These are phyloP conservation scores for Idaea aversata DNA, from an alignment of 2,888 invertebrate species.

Conservation along the genomic window DNA sequence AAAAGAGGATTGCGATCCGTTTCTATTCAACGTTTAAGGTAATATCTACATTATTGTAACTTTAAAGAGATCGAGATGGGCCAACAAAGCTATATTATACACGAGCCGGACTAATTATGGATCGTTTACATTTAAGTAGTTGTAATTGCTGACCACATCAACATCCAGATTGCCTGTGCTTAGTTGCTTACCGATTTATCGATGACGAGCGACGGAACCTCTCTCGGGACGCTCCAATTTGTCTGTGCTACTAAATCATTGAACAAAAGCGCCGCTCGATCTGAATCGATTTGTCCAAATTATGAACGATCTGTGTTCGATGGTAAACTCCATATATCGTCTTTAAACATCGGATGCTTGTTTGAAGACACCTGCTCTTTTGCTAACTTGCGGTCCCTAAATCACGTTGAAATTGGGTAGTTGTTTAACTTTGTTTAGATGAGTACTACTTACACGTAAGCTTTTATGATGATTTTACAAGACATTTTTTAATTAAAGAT, in stretches of 20 bases:
- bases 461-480: background rate
- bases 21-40: background rate
- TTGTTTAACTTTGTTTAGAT: background rate
- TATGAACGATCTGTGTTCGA: conserved; percentile 49
- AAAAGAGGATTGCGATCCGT: background rate
- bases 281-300: conserved; percentile 78
- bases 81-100: conserved; percentile 51
- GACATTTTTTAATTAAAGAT: background rate
- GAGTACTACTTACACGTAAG: background rate
- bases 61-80: conserved; percentile 21
- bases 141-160: conserved; percentile 69
- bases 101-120: conserved; percentile 62
- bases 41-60: background rate
- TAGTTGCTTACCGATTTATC: conserved; percentile 49
- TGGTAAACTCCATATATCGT: conserved; percentile 33
- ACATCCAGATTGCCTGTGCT: conserved; percentile 58
- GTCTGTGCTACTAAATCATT: conserved; percentile 75
- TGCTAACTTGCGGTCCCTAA: conserved; percentile 25
- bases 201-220: conserved; percentile 23
- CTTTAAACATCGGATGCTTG: conserved; percentile 60
- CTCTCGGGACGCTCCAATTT: conserved; percentile 62
- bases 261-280: conserved; percentile 73
- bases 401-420: conserved; percentile 8
- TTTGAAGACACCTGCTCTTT: conserved; percentile 44
- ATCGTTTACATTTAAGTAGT: conserved; percentile 68